Conservation (phyloP, 2,113 vertebrate genomes). For the Hyperopisus bebe region DNA sequence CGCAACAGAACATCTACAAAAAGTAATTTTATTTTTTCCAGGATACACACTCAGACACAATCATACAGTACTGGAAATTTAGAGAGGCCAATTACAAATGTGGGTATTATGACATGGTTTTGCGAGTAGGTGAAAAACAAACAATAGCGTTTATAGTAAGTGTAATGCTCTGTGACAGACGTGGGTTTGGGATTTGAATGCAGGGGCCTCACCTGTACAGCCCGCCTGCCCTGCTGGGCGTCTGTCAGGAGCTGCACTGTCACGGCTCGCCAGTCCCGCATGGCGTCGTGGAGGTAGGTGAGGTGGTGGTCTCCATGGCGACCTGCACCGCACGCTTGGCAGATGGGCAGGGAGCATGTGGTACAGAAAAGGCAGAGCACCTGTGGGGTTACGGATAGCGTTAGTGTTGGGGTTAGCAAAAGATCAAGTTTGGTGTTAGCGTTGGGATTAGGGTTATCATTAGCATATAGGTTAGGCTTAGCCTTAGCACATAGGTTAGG, state of each 20-base stretch:
- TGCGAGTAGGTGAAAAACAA: not conserved
- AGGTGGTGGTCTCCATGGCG: conserved; percentile 73
- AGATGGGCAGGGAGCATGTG: conserved; percentile 73
- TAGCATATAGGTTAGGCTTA: not conserved
- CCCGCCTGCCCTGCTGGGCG: conserved; percentile 74
- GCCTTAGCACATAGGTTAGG: not conserved
- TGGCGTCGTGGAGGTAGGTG: conserved; percentile 74
- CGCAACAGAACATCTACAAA: not conserved
- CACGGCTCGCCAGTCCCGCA: conserved; percentile 69
- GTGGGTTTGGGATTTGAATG: not conserved
- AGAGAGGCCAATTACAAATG: not conserved
- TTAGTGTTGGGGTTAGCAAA: not conserved
- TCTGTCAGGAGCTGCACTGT: conserved; percentile 74
- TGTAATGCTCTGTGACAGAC: not conserved
- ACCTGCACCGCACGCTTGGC: conserved; percentile 72
- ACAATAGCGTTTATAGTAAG: not conserved
- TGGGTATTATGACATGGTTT: not conserved
- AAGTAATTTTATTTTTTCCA: not conserved
- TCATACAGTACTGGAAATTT: not conserved
- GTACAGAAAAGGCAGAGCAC: conserved; percentile 76
- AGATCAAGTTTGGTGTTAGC: not conserved
- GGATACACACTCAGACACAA: not conserved
- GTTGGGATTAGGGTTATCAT: not conserved
- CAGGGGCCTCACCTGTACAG: conserved; percentile 63
- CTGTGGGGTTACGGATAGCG: conserved; percentile 36